Base-by-base conservation (phyloP, 1,140 invertebrate genomes). In the Drosophila suzukii region DNA sequence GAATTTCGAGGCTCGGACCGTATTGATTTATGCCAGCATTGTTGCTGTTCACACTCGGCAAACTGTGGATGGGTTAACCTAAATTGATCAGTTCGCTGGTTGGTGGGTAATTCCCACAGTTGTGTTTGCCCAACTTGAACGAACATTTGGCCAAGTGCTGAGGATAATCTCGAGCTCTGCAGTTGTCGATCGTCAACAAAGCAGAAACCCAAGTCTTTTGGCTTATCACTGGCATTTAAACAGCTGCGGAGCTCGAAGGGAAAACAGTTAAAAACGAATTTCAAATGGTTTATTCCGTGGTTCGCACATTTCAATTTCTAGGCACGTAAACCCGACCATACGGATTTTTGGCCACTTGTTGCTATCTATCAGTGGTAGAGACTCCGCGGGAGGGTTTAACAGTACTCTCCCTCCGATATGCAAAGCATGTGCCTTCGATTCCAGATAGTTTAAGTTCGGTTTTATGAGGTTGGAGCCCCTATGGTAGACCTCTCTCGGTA, bases 161-260 rank as follows among this genome's bases (percentile, higher is more conserved):
- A 77, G 71, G 59, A 58, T 83, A 66, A 73, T 73, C 47, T 44
- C 46, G 27, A 44, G 41, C 43, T 51, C 0, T 51, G 13, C 20
- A 5, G 6, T 53, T 30, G 60, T 34, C 50, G 53, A 49, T 74
- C 44, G 46, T 7, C 30, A 2, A 2, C 0, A 34, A 34, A 46
- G 27, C 11, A 38, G 17, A 65, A 47, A 38, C 54, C 41, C 53
- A 47, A 13, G 5, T 43, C n/a, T 6, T 50, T 27, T 62, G 49
- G 46, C 82, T 78, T 85, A 85, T 85, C 82, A 76, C 66, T 86
- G 68, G 56, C 56, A 81, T 86, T 86, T 88, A 89, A 86, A 89
- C 84, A 89, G 84, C 79, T 88, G 83, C 79, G 50, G 6, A 36
- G 34, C 60, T 47, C 27, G 27, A 27, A 63, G 54, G 77, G 56